Conservation (phyloP, 2,113 vertebrate species). For the Takifugu bimaculatus region DNA sequence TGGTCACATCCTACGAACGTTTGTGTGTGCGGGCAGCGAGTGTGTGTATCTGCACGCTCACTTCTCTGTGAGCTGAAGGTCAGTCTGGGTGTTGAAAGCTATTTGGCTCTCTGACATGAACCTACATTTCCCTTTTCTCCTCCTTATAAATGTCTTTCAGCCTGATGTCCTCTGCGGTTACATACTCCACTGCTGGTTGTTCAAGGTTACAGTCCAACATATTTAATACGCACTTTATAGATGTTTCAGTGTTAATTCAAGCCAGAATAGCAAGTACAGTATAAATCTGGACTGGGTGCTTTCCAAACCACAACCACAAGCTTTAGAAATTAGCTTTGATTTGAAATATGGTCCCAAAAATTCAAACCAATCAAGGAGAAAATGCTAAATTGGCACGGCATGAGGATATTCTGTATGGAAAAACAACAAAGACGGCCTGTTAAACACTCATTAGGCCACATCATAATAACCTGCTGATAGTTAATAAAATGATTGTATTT, state of each 20-base stretch:
- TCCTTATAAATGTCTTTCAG: constrained; percentile 25
- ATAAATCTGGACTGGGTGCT: not conserved
- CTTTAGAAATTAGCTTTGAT: no score
- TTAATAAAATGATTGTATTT: not conserved
- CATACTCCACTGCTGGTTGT: not conserved
- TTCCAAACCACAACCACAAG: not conserved
- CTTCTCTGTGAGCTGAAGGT: constrained; percentile 59
- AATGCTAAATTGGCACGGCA: no score
- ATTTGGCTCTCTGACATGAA: constrained; percentile 57
- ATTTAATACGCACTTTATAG: no score
- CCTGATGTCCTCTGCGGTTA: constrained; percentile 17
- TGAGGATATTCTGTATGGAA: no score
- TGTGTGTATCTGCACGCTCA: constrained; percentile 16
- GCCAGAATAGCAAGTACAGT: not conserved
- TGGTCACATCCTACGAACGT: constrained; percentile 50
- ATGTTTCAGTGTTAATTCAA: not conserved
- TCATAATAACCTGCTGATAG: no score
- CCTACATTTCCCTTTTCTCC: constrained; percentile 36
- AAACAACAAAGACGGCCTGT: no score
- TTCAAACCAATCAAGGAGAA: no score
- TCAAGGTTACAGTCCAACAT: not conserved
- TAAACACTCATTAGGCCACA: no score
- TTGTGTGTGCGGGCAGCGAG: constrained; percentile 31
- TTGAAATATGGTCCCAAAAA: no score
- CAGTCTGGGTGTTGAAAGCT: constrained; percentile 62